These are phyloP conservation scores for Gadus chalcogrammus DNA, from an alignment of 2,113 vertebrate genomes.

Conservation along the genomic window DNA sequence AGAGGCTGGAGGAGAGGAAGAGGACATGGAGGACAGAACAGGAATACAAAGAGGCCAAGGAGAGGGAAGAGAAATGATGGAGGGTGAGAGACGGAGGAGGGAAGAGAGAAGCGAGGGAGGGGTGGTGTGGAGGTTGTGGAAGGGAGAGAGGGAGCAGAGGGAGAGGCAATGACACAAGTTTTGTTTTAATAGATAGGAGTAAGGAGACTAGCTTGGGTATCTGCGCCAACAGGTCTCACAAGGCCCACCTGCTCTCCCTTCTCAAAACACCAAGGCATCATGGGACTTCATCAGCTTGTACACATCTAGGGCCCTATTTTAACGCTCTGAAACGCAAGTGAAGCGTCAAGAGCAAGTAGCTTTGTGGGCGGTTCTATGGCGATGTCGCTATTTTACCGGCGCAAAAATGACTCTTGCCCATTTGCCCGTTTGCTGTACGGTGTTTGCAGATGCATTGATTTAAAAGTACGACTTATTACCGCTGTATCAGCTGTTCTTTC, in stretches of 20 bases:
- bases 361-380: too few relatives aligned
- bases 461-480: too few relatives aligned
- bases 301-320: too few relatives aligned
- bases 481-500: too few relatives aligned
- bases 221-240: slow-evolving; percentile 15
- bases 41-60: background rate
- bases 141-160: background rate
- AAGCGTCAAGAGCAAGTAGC: too few relatives aligned
- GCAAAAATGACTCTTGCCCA: too few relatives aligned
- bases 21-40: too few relatives aligned
- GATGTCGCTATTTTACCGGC: too few relatives aligned
- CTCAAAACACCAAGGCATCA: background rate
- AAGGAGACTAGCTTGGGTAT: background rate
- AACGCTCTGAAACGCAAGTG: too few relatives aligned
- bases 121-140: background rate
- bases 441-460: too few relatives aligned
- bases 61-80: background rate
- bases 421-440: too few relatives aligned
- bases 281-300: background rate
- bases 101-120: background rate
- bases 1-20: too few relatives aligned
- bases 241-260: background rate
- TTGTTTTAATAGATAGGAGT: slow-evolving; percentile 21
- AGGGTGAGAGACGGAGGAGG: background rate
- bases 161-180: background rate